Conservation (phyloP, 2,113 vertebrate genomes). For the Percopsis transmontana region DNA sequence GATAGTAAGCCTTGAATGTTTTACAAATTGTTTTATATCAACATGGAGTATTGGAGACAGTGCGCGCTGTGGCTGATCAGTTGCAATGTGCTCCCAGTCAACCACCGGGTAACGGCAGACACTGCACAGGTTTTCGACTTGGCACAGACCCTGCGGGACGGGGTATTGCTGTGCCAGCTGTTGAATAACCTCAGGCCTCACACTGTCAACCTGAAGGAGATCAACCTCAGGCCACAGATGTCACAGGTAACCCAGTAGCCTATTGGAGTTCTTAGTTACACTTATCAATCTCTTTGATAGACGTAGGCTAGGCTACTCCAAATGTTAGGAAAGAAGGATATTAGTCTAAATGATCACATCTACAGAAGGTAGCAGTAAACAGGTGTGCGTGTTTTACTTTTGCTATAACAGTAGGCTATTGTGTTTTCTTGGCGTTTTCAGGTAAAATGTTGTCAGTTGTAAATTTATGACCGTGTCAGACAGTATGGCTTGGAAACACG, state of each 20-base stretch:
- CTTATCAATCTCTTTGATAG: too few relatives aligned
- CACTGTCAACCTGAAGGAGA: constrained; percentile 89
- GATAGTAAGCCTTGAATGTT: neutral
- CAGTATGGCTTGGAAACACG: too few relatives aligned
- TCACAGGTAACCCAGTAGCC: constrained; percentile 81
- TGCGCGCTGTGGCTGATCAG: constrained; percentile 90
- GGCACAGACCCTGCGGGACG: constrained; percentile 91
- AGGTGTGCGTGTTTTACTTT: too few relatives aligned
- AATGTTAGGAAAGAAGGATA: too few relatives aligned
- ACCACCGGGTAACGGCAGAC: constrained; percentile 89
- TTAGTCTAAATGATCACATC: too few relatives aligned
- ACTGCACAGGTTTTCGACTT: constrained; percentile 90
- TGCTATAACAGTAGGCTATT: too few relatives aligned
- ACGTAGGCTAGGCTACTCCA: too few relatives aligned
- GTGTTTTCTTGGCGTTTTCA: too few relatives aligned
- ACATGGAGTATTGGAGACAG: constrained; percentile 91
- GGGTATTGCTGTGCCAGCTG: constrained; percentile 90
- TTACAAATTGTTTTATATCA: neutral
- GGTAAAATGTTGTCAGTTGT: too few relatives aligned
- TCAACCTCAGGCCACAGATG: constrained; percentile 92
- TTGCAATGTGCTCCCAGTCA: constrained; percentile 87
- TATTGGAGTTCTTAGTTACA: too few relatives aligned
- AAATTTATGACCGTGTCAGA: too few relatives aligned
- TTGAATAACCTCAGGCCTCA: constrained; percentile 87
- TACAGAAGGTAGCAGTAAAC: too few relatives aligned